Evolutionary conservation across 2,888 invertebrate genomes (phyloP).

Genomic region (Pterostichus niger): DNA sequence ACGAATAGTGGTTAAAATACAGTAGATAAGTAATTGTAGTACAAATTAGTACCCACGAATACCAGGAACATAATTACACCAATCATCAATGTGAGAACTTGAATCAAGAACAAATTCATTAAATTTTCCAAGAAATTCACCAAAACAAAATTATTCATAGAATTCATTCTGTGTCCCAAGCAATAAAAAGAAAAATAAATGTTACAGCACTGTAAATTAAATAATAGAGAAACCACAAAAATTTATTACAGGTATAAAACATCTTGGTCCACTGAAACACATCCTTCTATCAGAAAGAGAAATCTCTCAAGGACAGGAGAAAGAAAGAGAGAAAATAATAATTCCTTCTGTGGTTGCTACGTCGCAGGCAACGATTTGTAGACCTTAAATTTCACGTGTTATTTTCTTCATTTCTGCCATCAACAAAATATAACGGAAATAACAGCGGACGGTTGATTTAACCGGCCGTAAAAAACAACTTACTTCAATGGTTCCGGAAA

Average conservation of each 20-base stretch:
- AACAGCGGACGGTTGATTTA: slow-evolving; percentile 58
- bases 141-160: background rate
- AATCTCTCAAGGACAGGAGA: slow-evolving; percentile 16
- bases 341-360: slow-evolving; percentile 29
- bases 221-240: slow-evolving; percentile 16
- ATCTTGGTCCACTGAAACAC: slow-evolving; percentile 29
- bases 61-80: slow-evolving; percentile 10
- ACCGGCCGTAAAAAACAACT: slow-evolving; percentile 64
- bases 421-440: slow-evolving; percentile 64
- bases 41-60: slow-evolving; percentile 26
- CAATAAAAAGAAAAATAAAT: slow-evolving; percentile 11
- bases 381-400: slow-evolving; percentile 64
- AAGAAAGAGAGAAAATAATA: slow-evolving; percentile 19
- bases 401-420: slow-evolving; percentile 65
- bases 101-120: background rate
- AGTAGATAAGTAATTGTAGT: slow-evolving; percentile 25
- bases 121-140: background rate
- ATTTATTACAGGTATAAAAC: slow-evolving; percentile 41
- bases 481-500: slow-evolving; percentile 47
- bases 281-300: background rate
- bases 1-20: background rate
- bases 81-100: slow-evolving; percentile 27
- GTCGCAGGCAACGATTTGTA: slow-evolving; percentile 34
- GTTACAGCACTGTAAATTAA: slow-evolving; percentile 45
- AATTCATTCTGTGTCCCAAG: background rate